A percentile compares a stretch with the other conserved stretches of the same genome.
Evolutionary conservation across 2,113 vertebrate genomes (phyloP).

Genomic region (Oreochromis spilurus): DNA sequence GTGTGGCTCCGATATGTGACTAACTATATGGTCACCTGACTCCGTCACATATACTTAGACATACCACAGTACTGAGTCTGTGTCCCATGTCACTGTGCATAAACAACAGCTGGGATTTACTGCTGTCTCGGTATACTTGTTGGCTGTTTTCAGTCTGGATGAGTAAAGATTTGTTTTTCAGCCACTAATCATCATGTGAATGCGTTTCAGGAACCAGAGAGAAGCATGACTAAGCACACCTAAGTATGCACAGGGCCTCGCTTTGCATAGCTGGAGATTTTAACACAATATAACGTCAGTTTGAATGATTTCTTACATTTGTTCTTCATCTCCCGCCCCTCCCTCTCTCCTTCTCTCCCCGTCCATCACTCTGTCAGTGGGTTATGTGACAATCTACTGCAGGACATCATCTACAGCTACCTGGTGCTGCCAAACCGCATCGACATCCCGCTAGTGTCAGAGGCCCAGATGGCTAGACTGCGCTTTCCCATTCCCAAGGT

Average conservation of each 20-base stretch:
- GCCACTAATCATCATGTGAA: not conserved
- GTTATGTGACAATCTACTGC: slow-evolving; percentile 86
- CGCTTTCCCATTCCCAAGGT: slow-evolving; percentile 94
- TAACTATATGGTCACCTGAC: not conserved
- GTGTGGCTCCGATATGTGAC: not conserved
- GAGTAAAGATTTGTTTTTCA: not conserved
- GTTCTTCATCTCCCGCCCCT: fast-evolving
- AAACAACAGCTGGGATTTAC: not conserved
- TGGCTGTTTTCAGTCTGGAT: not conserved
- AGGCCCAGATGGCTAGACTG: slow-evolving; percentile 81
- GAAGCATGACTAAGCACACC: not conserved
- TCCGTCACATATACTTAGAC: not conserved
- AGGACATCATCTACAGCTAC: slow-evolving; percentile 89
- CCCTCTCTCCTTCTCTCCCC: not conserved
- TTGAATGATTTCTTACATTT: not conserved
- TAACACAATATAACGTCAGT: not conserved
- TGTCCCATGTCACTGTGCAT: not conserved
- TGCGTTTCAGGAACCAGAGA: fast-evolving
- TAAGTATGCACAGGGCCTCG: not conserved
- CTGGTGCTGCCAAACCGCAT: slow-evolving; percentile 93
- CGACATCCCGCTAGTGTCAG: slow-evolving; percentile 87
- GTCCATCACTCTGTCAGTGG: slow-evolving; percentile 69
- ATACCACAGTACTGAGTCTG: not conserved
- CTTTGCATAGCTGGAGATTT: not conserved
- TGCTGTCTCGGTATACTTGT: not conserved